These are phyloP conservation scores for Arizona elegans DNA, from an alignment of 2,113 vertebrate species.

Conservation along the genomic window DNA sequence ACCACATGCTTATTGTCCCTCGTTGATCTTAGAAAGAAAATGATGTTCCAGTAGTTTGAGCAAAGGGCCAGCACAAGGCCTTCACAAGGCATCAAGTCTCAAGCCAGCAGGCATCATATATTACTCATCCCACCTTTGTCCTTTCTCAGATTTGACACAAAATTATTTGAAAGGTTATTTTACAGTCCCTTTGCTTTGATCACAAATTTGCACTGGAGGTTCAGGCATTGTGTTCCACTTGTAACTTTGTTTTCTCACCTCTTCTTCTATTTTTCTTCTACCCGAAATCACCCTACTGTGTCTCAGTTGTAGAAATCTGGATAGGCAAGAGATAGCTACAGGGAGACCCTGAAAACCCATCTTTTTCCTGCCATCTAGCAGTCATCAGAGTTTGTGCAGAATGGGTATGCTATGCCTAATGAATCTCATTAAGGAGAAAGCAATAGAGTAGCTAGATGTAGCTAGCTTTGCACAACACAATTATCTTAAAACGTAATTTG, in stretches of 20 bases:
- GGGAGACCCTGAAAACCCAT: background rate
- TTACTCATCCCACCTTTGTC: no score
- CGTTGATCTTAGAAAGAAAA: slow-evolving; percentile 15
- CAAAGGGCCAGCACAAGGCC: background rate
- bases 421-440: background rate
- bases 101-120: background rate
- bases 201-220: background rate
- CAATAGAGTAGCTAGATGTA: background rate
- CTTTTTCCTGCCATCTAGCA: background rate
- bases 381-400: background rate
- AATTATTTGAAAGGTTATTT: background rate
- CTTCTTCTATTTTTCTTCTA: background rate
- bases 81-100: fast-evolving
- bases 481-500: background rate
- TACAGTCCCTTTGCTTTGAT: background rate
- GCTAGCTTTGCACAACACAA: background rate
- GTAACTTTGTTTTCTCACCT: background rate
- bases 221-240: background rate
- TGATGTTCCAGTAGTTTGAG: background rate
- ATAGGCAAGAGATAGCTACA: background rate
- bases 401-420: background rate
- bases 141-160: background rate
- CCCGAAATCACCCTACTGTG: background rate
- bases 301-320: background rate
- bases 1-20: slow-evolving; percentile 12